Evolutionary conservation across 2,888 invertebrate species (phyloP), one percentile per base, ranked within the genome.

Genomic region (Drosophila barbarae): DNA sequence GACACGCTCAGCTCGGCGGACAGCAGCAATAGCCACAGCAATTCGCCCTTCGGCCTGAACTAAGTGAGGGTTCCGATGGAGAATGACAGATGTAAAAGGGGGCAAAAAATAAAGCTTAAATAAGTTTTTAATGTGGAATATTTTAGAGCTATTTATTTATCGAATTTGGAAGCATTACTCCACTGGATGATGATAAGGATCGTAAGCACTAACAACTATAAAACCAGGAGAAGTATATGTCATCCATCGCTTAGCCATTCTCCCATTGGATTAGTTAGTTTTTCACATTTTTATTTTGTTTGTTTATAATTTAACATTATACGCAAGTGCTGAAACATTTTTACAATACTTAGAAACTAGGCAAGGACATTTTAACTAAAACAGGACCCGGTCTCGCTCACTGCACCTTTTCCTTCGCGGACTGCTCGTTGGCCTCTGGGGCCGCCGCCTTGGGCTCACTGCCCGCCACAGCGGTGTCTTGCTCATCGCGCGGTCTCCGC

Each of bases 1-100:
- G 90, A 90, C 74, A 90, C 90, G 10, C 77, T 90, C 30, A 90
- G 90, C 71, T 89, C 90, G 9, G 89, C 86, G 30, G 90, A 90
- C 51, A 90, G 89, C 69, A 89, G 90, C 44, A 87, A 87, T 59
- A 90, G 90, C 73, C 89, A 89, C 58, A 90, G 89, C 64, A 89
- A 87, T 79, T 81, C 86, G 13, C 77, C 88, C 6, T 5, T 64
- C 38, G 47, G 46, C 38, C 46, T 79, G n/a, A 80, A 74, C 66
- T 77, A 65, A 71, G 54, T 69, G 28, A 42, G 38, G 41, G 47
- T 38, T 44, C 23, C 15, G 23, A 23, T 15, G 23, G 35, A 36
- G 2, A 18, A 26, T n/a, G 10, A 46, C 15, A 3, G 7, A 44
- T 12, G 7, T 3, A 0, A 12, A 5, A 4, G 35, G 35, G 12